Percentiles rank a stretch among this genome's conserved stretches.
These are phyloP conservation scores for Cheilosia grossa DNA, from an alignment of 2,888 invertebrate species.

Conservation along the genomic window DNA sequence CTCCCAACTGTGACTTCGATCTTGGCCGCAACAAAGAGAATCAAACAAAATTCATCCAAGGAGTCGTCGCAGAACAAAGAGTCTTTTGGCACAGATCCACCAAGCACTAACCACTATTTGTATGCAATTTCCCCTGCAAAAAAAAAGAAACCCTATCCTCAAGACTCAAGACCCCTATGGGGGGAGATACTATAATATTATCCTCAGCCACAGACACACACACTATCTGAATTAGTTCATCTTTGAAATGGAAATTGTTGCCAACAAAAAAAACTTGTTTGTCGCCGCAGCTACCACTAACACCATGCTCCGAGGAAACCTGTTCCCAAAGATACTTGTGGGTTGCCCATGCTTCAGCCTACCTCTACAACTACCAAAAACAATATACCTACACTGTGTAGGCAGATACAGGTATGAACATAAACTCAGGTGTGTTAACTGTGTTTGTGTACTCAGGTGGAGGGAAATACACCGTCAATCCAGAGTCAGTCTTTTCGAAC, in stretches of 20 bases:
- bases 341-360: slow-evolving; percentile 22
- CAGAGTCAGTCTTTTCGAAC: slow-evolving; percentile 64
- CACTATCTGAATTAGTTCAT: slow-evolving; percentile 26
- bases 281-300: slow-evolving; percentile 17
- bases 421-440: slow-evolving; percentile 38
- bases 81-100: slow-evolving; percentile 65
- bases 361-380: slow-evolving; percentile 28
- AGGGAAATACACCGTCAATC: slow-evolving; percentile 49
- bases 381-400: slow-evolving; percentile 50
- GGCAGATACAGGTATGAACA: slow-evolving; percentile 45
- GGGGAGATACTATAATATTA: slow-evolving; percentile 37
- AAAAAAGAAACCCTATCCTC: slow-evolving; percentile 45
- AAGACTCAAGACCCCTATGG: slow-evolving; percentile 8
- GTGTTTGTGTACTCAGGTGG: slow-evolving; percentile 73
- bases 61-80: slow-evolving; percentile 59
- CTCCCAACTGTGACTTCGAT: neutral
- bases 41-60: slow-evolving; percentile 29
- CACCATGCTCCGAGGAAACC: slow-evolving; percentile 35
- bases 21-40: slow-evolving; percentile 31
- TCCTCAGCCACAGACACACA: slow-evolving; percentile 34
- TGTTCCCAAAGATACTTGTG: slow-evolving; percentile 51
- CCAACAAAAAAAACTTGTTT: slow-evolving; percentile 69
- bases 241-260: slow-evolving; percentile 66
- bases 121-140: slow-evolving; percentile 50
- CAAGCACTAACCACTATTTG: slow-evolving; percentile 27